Base-by-base conservation (phyloP, 1,140 invertebrate species). In the Zophobas atratus region DNA sequence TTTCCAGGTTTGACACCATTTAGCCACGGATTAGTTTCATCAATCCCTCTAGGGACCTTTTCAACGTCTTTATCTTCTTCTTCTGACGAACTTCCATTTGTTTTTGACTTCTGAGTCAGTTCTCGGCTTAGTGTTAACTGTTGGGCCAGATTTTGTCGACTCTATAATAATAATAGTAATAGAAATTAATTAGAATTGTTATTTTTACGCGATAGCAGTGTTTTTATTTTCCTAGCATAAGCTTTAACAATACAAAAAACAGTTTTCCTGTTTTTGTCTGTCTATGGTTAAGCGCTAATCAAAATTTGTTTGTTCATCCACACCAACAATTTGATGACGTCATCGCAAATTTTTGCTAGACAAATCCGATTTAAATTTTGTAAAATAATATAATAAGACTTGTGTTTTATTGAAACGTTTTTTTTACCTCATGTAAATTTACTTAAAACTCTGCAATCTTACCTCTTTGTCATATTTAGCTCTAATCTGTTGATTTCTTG, bases 401-500 rank as follows among this genome's bases (percentile, higher is more conserved):
- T 20, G 20, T 20, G 20, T 20, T 20, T 20, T 20, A 20, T 20
- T 20, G 20, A 20, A 20, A 20, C 20, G 20, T 20, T 20, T 20
- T 20, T 20, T 20, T 20, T 20, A 20, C 20, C 20, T 20, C 0
- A 20, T 20, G 20, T 20, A 20, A 20, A 20, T 20, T 20, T 20
- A 20, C 20, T 46, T 46, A 46, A 46, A 46, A 46, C 3, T 46
- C 3, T 4, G 70, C 35, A 53, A n/a, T 51, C 43, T 46, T 88
- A 98, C 96, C 86, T 97, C 92, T 87, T 94, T 94, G 88, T 99
- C 93, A 89, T 97, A 98, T 89, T 98, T 98, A 0, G 96, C 95
- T 81, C 95, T 90, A 38, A 97, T 88, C 85, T 94, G 91, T 84
- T 96, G 92, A 85, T 93, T 94, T 85, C 94, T 94, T 0, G 97